Evolutionary conservation across 2,797 vertebrate species (phyloP), one percentile per base, ranked within the genome.

Genomic region (Phylloscopus collybita): DNA sequence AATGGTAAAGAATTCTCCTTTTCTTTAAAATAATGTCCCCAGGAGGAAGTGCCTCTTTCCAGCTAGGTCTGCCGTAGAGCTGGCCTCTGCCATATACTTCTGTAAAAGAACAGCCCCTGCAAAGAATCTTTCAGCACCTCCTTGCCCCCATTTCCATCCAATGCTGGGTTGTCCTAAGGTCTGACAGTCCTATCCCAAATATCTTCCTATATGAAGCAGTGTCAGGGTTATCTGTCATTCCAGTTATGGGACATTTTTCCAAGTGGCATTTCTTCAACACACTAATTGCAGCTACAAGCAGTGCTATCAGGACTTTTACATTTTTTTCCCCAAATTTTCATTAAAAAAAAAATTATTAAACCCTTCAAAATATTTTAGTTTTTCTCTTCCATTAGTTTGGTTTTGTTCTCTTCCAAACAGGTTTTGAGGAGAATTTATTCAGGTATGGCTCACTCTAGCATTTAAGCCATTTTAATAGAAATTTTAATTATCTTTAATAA

Each of bases 291-390:
- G 36, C 57, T 84, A 21, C 8, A 67, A 25, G 34, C 2, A 6
- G 40, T 50, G 6, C 1, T 12, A 7, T 86, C 6, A 16, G 7
- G 6, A 3, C 7, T 29, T 45, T 54, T 45, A 15, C 6, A 3
- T 3, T 18, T 51, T 40, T 9, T 45, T 9, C 4, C 2, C 4
- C 2, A 22, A 49, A 45, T 51, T 61, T 2, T 57, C 0, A 25
- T 71, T 85, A 64, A 6, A 13, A 29, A 29, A 65, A 61, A 25
- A 25, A 38, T 3, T 10, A 42, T 56, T 36, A 78, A 71, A 20
- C 4, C 2, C 4, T 56, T 78, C 3, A 61, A 66, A 59, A 34
- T 23, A 60, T 13, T 82, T 62, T 27, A 7, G 27, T 65, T 34
- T 50, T 65, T 67, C 13, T 60, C 21, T 73, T 83, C 20, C 14